phyloP scores from a whole-genome alignment of 2,888 invertebrate species.

The Agelastica alni region DNA sequence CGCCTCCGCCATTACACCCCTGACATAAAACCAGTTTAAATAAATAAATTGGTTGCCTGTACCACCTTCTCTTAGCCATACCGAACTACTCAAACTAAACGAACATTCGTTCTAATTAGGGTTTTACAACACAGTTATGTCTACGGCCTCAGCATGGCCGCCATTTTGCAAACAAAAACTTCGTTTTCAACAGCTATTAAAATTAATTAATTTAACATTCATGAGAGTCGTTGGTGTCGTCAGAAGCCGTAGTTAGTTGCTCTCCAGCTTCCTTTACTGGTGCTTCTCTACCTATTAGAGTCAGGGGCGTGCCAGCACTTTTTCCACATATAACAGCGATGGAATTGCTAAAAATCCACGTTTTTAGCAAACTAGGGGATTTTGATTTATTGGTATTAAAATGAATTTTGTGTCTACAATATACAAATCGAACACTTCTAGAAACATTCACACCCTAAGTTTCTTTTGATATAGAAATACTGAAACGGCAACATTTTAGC shows the following conservation, averaged over 20 bases:
- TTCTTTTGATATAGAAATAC: too few species aligned
- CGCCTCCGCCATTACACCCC: too few species aligned
- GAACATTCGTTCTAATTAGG: conserved; percentile 15
- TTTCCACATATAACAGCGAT: too few species aligned
- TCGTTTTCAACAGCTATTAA: conserved; percentile 30
- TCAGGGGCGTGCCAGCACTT: conserved; percentile 8
- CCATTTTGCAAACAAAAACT: conserved; percentile 30
- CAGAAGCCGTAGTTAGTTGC: conserved; percentile 22
- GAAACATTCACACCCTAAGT: too few species aligned
- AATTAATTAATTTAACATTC: conserved; percentile 38
- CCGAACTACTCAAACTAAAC: conserved; percentile 2
- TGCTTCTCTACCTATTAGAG: conserved; percentile 12
- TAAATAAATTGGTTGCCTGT: too few species aligned
- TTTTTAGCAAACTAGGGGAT: too few species aligned
- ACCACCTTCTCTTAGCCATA: neutral
- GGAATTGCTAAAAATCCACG: too few species aligned
- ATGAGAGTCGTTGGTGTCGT: conserved; percentile 22
- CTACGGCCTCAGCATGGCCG: neutral
- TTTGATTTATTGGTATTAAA: too few species aligned
- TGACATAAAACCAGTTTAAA: too few species aligned
- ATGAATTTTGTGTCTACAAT: too few species aligned
- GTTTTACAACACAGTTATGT: conserved; percentile 9
- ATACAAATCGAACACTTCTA: too few species aligned
- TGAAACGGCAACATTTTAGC: too few species aligned
- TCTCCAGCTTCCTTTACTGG: conserved; percentile 25